These are phyloP conservation scores for Phataginus tetradactyla DNA, from an alignment of 2,797 vertebrate genomes.

Conservation along the genomic window DNA sequence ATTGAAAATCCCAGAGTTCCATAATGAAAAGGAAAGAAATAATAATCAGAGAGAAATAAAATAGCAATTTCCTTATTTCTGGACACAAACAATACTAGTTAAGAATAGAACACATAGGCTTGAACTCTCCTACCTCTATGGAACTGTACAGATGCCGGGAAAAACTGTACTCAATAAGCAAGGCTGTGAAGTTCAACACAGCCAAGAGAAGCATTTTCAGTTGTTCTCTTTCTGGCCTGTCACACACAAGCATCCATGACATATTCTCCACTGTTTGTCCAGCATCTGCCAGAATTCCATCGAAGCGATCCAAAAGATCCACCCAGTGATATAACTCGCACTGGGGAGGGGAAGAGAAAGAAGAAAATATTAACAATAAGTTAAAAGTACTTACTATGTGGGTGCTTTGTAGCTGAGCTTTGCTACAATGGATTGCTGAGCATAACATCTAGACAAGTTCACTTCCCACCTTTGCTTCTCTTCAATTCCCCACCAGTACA, in stretches of 20 bases:
- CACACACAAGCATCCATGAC: slow-evolving; percentile 98
- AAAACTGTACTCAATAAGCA: slow-evolving; percentile 99
- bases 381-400: neutral
- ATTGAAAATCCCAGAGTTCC: neutral
- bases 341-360: slow-evolving; percentile 80
- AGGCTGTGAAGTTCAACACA: slow-evolving; percentile 97
- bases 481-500: neutral
- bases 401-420: neutral
- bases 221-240: slow-evolving; percentile 93
- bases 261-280: slow-evolving; percentile 97
- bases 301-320: slow-evolving; percentile 96
- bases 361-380: neutral
- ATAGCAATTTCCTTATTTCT: neutral
- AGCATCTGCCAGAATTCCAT: slow-evolving; percentile 96
- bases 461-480: neutral
- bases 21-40: slow-evolving; percentile 47
- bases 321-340: slow-evolving; percentile 99
- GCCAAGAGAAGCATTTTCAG: slow-evolving; percentile 96
- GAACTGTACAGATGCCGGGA: slow-evolving; percentile 98
- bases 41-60: slow-evolving; percentile 44
- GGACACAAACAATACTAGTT: neutral
- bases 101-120: neutral
- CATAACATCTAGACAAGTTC: neutral
- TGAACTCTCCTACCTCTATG: slow-evolving; percentile 91
- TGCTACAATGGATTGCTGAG: neutral